phyloP scores from a whole-genome alignment of 2,888 invertebrate species.

The Augiades crinisus region DNA sequence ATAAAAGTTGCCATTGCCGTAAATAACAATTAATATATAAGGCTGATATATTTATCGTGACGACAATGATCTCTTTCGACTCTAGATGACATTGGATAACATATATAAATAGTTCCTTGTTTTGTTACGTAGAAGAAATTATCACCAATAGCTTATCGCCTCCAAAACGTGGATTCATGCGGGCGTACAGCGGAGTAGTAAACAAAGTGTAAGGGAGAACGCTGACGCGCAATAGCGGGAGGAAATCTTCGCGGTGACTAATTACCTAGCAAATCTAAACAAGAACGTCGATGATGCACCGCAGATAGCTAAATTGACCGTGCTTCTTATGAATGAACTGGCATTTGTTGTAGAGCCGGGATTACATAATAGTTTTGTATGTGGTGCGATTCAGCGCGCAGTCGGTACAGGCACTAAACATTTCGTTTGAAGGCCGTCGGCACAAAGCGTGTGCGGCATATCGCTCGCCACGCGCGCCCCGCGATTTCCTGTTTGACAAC shows the following conservation, averaged over 20 bases:
- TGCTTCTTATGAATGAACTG: slow-evolving; percentile 68
- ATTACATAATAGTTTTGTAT: slow-evolving; percentile 67
- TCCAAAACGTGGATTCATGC: slow-evolving; percentile 41
- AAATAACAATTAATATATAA: background rate
- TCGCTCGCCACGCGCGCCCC: slow-evolving; percentile 73
- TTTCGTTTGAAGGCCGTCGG: slow-evolving; percentile 70
- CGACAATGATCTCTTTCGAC: slow-evolving; percentile 70
- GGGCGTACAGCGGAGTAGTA: slow-evolving; percentile 35
- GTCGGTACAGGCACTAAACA: slow-evolving; percentile 57
- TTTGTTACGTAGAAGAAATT: slow-evolving; percentile 67
- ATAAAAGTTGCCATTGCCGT: background rate
- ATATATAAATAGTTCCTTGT: slow-evolving; percentile 61
- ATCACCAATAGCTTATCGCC: slow-evolving; percentile 56
- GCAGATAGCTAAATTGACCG: slow-evolving; percentile 49
- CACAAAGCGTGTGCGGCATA: slow-evolving; percentile 67
- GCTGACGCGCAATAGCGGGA: slow-evolving; percentile 38
- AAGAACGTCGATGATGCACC: slow-evolving; percentile 48
- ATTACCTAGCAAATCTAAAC: slow-evolving; percentile 37
- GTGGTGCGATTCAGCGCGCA: slow-evolving; percentile 46
- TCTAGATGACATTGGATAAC: slow-evolving; percentile 55
- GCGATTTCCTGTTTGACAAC: slow-evolving; percentile 80
- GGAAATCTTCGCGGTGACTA: slow-evolving; percentile 40
- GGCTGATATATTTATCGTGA: slow-evolving; percentile 54
- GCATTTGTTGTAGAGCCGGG: slow-evolving; percentile 59
- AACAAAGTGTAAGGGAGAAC: slow-evolving; percentile 40